Percentiles rank a stretch among this genome's conserved stretches.
phyloP scores from a whole-genome alignment of 2,113 vertebrate genomes.

The Apeltes quadracus region DNA sequence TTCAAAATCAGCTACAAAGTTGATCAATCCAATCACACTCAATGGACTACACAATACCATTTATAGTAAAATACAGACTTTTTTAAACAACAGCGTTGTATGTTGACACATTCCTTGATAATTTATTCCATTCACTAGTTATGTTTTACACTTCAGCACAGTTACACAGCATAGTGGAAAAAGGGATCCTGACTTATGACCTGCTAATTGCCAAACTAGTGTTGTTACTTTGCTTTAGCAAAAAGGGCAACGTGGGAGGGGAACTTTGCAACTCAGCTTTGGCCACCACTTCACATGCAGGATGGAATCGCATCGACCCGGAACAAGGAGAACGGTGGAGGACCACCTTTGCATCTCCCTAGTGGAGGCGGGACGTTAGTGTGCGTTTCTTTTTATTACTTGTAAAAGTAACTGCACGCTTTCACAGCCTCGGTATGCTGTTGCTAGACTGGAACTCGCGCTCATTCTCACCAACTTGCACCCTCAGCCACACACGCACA shows the following conservation, averaged over 20 bases:
- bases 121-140: constrained; percentile 12
- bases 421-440: constrained; percentile 33
- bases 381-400: constrained; percentile 4
- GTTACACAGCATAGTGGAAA: not conserved
- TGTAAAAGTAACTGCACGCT: constrained; percentile 3
- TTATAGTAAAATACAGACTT: not conserved
- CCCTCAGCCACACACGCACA: constrained; percentile 51
- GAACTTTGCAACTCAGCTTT: not conserved
- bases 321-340: not conserved
- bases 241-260: not conserved
- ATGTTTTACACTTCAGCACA: not conserved
- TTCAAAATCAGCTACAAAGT: not conserved
- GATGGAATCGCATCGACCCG: not conserved
- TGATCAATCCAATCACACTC: not conserved
- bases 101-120: not conserved
- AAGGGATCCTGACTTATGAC: not conserved
- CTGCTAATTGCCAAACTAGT: not conserved
- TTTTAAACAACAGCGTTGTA: not conserved
- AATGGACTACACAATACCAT: not conserved
- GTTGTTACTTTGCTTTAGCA: not conserved
- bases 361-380: not conserved
- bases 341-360: not conserved
- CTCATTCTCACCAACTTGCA: constrained; percentile 48
- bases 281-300: not conserved
- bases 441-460: constrained; percentile 35